A percentile compares a stretch with the other conserved stretches of the same genome.
These are phyloP conservation scores for Tiphia femorata DNA, from an alignment of 2,888 invertebrate species.

Conservation along the genomic window DNA sequence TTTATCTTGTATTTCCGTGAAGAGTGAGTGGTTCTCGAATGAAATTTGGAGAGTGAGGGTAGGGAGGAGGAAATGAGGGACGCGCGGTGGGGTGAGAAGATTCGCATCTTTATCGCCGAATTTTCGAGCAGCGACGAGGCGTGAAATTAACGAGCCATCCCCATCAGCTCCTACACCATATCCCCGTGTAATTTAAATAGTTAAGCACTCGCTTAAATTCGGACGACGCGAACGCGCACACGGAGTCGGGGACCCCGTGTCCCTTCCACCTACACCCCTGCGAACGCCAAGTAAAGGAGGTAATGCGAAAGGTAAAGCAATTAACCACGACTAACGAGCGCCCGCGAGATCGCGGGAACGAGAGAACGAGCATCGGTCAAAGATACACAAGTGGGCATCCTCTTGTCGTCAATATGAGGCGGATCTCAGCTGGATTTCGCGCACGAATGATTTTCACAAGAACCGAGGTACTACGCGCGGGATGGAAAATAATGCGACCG, in stretches of 20 bases:
- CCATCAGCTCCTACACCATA: slow-evolving; percentile 29
- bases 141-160: slow-evolving; percentile 44
- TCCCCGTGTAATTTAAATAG: slow-evolving; percentile 32
- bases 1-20: too few species aligned
- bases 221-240: slow-evolving; percentile 9
- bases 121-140: slow-evolving; percentile 37
- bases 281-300: slow-evolving; percentile 9
- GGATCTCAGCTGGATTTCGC: too few species aligned
- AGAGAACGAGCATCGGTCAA: too few species aligned
- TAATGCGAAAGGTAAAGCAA: slow-evolving; percentile 29
- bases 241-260: slow-evolving; percentile 1
- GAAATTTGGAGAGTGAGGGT: too few species aligned
- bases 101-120: slow-evolving; percentile 23
- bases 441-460: too few species aligned
- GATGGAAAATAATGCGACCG: too few species aligned
- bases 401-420: too few species aligned
- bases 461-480: too few species aligned
- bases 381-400: too few species aligned
- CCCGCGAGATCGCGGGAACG: slow-evolving; percentile 31
- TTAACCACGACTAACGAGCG: slow-evolving; percentile 42
- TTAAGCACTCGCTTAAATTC: slow-evolving; percentile 23
- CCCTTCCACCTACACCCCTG: too few species aligned
- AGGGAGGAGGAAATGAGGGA: too few species aligned
- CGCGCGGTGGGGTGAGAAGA: background rate
- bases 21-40: too few species aligned